phyloP scores from a whole-genome alignment of 2,888 invertebrate genomes.

The Baccha elongata region DNA sequence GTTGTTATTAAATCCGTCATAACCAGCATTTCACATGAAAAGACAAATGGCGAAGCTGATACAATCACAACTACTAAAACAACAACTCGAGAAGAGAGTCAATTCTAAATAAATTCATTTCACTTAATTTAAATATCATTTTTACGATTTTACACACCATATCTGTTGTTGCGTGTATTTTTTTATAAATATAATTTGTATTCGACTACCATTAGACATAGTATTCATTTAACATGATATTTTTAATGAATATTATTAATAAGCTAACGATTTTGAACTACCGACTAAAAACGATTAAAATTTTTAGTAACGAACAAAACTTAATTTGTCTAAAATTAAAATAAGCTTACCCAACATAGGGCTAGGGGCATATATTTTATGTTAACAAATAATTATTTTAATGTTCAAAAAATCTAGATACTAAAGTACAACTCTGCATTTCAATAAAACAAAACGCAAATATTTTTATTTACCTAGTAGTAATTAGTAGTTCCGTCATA shows the following conservation, averaged over 20 bases:
- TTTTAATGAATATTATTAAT: constrained; percentile 21
- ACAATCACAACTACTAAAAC: constrained; percentile 79
- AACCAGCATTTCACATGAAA: constrained; percentile 81
- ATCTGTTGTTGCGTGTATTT: constrained; percentile 47
- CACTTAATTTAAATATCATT: constrained; percentile 61
- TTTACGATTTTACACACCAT: constrained; percentile 55
- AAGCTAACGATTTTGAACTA: constrained; percentile 1
- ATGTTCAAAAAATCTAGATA: constrained; percentile 16
- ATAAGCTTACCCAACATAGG: constrained; percentile 16
- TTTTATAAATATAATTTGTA: constrained; percentile 27
- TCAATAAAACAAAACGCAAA: constrained; percentile 13
- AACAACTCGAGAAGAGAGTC: constrained; percentile 80
- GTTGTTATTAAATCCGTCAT: constrained; percentile 82
- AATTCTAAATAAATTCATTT: constrained; percentile 77
- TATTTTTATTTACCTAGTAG: not conserved
- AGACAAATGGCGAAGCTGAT: constrained; percentile 81
- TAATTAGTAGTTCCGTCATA: not conserved
- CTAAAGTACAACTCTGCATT: constrained; percentile 21
- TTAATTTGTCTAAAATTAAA: constrained; percentile 9
- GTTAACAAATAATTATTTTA: not conserved
- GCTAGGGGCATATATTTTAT: constrained; percentile 19
- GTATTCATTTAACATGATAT: constrained; percentile 9
- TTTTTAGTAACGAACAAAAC: constrained; percentile 7
- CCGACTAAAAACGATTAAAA: not conserved
- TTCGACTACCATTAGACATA: constrained; percentile 11